phyloP scores from a whole-genome alignment of 2,888 invertebrate genomes.

The Ectemnius lituratus region DNA sequence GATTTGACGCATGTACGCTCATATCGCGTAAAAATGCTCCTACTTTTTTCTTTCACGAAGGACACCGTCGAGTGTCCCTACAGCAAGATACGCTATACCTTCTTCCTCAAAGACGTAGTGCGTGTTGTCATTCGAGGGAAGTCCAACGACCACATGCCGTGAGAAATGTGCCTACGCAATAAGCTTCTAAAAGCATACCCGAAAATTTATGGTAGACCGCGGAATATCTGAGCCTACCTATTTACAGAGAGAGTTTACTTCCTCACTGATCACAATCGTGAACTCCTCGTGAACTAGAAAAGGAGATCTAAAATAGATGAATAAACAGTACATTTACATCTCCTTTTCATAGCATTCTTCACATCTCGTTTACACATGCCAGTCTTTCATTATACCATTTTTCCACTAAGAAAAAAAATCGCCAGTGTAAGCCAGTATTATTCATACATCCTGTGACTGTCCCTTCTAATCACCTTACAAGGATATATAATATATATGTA shows the following conservation, averaged over 20 bases:
- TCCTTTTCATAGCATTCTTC: too few relatives aligned
- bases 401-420: too few relatives aligned
- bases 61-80: background rate
- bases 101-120: background rate
- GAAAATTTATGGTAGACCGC: background rate
- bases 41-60: background rate
- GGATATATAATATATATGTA: conserved; percentile 14
- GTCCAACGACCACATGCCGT: background rate
- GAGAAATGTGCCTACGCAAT: background rate
- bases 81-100: background rate
- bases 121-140: conserved; percentile 1
- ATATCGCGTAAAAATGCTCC: background rate
- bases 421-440: too few relatives aligned
- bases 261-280: too few relatives aligned
- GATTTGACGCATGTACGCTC: background rate
- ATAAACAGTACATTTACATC: too few relatives aligned
- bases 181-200: background rate
- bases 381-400: too few relatives aligned
- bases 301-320: too few relatives aligned
- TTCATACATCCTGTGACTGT: background rate
- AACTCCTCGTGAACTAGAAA: background rate
- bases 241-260: too few relatives aligned
- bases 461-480: background rate
- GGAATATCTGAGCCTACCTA: too few relatives aligned
- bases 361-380: too few relatives aligned